Evolutionary conservation across 2,113 vertebrate genomes (phyloP).

Genomic region (Perognathus longimembris): DNA sequence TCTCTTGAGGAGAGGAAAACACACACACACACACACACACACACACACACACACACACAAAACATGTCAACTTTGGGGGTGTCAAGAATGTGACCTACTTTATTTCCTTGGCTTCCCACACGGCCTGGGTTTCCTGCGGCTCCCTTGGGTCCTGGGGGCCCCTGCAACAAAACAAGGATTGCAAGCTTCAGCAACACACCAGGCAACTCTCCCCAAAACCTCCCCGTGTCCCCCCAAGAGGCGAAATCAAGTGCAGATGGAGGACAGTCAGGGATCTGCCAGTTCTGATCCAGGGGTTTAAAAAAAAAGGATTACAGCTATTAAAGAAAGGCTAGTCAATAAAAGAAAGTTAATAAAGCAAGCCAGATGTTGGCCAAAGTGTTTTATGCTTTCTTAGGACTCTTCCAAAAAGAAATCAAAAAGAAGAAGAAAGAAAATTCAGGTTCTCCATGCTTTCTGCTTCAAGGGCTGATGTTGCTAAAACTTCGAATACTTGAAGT

Average conservation of each 20-base stretch:
- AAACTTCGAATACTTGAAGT: conserved; percentile 15
- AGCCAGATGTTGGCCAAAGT: conserved; percentile 65
- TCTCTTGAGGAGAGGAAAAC: conserved; percentile 18
- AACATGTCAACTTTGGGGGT: not conserved
- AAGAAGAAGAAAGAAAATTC: not conserved
- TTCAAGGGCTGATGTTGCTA: conserved; percentile 25
- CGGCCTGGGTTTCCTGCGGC: conserved; percentile 67
- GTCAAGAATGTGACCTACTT: conserved; percentile 77
- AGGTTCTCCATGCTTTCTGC: conserved; percentile 1
- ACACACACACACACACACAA: no score
- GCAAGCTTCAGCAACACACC: conserved; percentile 13
- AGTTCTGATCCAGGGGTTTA: conserved; percentile 44
- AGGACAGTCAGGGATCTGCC: not conserved
- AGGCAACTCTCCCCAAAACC: not conserved
- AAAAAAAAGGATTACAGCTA: conserved; percentile 62
- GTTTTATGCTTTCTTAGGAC: not conserved
- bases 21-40: no score
- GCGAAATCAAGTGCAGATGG: conserved; percentile 70
- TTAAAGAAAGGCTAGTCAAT: conserved; percentile 67
- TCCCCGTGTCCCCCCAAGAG: not conserved
- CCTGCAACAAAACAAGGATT: conserved; percentile 76
- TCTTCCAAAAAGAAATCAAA: not conserved
- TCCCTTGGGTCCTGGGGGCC: conserved; percentile 73
- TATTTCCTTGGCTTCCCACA: conserved; percentile 77
- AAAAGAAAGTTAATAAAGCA: conserved; percentile 68